A percentile compares a stretch with the other conserved stretches of the same genome.
Evolutionary conservation across 2,888 invertebrate genomes (phyloP).

Genomic region (Hypomecis punctinalis): DNA sequence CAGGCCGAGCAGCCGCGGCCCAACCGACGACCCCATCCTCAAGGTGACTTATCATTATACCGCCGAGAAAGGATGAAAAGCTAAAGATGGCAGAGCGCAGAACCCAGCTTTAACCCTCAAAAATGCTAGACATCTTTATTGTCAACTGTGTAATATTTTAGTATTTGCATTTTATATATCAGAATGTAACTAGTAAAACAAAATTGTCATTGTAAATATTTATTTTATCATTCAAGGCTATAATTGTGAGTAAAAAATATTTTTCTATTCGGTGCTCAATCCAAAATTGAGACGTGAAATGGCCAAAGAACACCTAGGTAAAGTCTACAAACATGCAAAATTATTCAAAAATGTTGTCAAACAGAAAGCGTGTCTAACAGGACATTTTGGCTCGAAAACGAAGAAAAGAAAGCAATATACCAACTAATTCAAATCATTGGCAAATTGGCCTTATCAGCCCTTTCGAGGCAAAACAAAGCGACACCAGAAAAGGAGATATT

Average conservation of each 20-base stretch:
- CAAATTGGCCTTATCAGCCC: background rate
- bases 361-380: constrained; percentile 1
- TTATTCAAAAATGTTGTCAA: background rate
- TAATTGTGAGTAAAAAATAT: too few relatives aligned
- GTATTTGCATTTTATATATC: too few relatives aligned
- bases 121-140: background rate
- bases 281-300: too few relatives aligned
- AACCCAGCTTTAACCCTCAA: background rate
- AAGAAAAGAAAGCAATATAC: constrained; percentile 4
- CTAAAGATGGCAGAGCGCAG: background rate
- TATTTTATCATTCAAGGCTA: too few relatives aligned
- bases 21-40: constrained; percentile 14
- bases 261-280: too few relatives aligned
- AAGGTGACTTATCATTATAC: constrained; percentile 16
- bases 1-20: constrained; percentile 10
- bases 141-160: too few relatives aligned
- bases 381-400: constrained; percentile 6
- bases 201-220: too few relatives aligned
- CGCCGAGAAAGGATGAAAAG: background rate
- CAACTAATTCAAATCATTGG: constrained; percentile 1
- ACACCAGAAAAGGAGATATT: constrained; percentile 10
- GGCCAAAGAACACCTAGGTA: too few relatives aligned
- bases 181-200: too few relatives aligned
- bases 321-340: background rate
- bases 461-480: background rate